Conservation (phyloP, 2,113 vertebrate species). For the Aepyceros melampus region DNA sequence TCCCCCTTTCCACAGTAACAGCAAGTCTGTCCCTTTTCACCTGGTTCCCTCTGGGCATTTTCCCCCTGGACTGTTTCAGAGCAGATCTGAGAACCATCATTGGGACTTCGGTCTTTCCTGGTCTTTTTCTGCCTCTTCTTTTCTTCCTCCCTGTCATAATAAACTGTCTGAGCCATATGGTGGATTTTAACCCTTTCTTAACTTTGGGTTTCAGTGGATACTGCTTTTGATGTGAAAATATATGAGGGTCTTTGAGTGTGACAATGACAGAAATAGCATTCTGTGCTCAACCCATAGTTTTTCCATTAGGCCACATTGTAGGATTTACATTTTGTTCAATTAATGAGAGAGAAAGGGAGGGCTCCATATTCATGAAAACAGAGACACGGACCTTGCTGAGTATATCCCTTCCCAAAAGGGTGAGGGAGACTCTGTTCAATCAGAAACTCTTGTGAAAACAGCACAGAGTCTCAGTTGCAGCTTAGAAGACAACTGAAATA, state of each 20-base stretch:
- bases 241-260: neutral
- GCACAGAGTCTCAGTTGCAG: neutral
- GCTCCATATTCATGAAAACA: neutral
- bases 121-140: neutral
- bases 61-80: rapidly evolving
- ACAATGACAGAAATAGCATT: neutral
- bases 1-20: neutral
- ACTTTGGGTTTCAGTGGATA: neutral
- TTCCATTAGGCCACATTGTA: neutral
- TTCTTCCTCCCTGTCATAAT: neutral
- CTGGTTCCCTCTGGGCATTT: neutral
- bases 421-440: neutral
- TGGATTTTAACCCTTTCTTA: neutral
- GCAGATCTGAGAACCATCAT: neutral
- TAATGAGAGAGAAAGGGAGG: neutral
- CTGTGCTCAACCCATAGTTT: neutral
- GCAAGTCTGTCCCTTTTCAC: neutral
- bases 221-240: neutral
- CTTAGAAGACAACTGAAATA: neutral
- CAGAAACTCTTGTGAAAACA: neutral
- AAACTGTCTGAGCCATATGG: neutral
- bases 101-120: neutral
- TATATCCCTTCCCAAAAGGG: neutral
- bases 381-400: neutral
- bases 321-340: neutral